Evolutionary conservation across 2,888 invertebrate species (phyloP).

Genomic region (Nyleta sp.): DNA sequence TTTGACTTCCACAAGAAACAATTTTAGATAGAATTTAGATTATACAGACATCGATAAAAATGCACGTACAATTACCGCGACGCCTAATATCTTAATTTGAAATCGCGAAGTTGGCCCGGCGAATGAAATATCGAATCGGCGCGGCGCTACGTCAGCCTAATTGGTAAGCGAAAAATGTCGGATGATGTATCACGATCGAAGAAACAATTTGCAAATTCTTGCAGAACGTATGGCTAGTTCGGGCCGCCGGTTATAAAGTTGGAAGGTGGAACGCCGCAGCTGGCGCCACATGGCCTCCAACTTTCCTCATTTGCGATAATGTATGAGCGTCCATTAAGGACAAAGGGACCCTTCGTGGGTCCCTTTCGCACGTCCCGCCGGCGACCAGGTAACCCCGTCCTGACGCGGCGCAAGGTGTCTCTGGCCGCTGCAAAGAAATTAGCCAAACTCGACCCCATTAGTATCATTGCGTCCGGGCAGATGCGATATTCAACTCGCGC

Average conservation of each 20-base stretch:
- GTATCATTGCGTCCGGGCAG: slow-evolving; percentile 37
- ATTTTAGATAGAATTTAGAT: no score
- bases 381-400: slow-evolving; percentile 72
- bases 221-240: slow-evolving; percentile 71
- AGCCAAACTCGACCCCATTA: slow-evolving; percentile 65
- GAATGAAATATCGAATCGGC: slow-evolving; percentile 42
- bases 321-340: slow-evolving; percentile 80
- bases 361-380: slow-evolving; percentile 63
- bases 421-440: slow-evolving; percentile 72
- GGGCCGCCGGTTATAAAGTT: slow-evolving; percentile 76
- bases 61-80: not conserved
- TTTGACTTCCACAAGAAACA: no score
- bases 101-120: slow-evolving; percentile 14
- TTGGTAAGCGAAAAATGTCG: slow-evolving; percentile 51
- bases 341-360: slow-evolving; percentile 63
- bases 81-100: slow-evolving; percentile 14
- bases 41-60: not conserved
- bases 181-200: slow-evolving; percentile 61
- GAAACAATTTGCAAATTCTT: slow-evolving; percentile 72
- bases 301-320: slow-evolving; percentile 81
- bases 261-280: slow-evolving; percentile 76
- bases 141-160: slow-evolving; percentile 30
- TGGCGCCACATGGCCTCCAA: slow-evolving; percentile 79
- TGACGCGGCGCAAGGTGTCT: slow-evolving; percentile 72
- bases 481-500: slow-evolving; percentile 45